phyloP scores from a whole-genome alignment of 2,113 vertebrate genomes.

The Grallaria varia region DNA sequence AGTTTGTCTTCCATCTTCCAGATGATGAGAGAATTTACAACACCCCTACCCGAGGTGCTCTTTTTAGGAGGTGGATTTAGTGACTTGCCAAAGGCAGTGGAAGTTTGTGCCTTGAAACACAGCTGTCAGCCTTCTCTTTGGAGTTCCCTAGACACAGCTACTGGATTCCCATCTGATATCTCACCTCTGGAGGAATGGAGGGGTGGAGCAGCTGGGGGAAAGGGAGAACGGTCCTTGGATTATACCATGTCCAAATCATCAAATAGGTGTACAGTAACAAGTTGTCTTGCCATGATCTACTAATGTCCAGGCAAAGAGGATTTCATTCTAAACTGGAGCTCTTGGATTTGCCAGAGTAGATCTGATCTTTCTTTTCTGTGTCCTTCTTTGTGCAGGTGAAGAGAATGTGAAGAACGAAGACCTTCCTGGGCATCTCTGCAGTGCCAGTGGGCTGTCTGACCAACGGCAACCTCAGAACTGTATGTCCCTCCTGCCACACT shows the following conservation, averaged over 20 bases:
- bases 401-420: constrained; percentile 19
- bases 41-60: rapidly evolving
- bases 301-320: not conserved
- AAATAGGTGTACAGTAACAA: not conserved
- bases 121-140: not conserved
- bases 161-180: not conserved
- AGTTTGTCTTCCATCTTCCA: not conserved
- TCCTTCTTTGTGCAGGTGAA: constrained; percentile 54
- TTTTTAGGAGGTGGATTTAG: not conserved
- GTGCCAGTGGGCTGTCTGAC: not conserved
- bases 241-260: not conserved
- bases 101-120: not conserved
- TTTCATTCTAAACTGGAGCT: not conserved
- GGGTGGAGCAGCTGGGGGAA: not conserved
- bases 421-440: not conserved
- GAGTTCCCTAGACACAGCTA: not conserved
- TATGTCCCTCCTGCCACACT: constrained; percentile 59
- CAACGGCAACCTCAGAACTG: constrained; percentile 34
- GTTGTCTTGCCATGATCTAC: not conserved
- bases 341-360: not conserved
- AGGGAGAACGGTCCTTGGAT: not conserved
- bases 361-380: not conserved
- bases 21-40: not conserved
- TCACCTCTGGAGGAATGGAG: not conserved
- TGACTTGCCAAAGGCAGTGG: not conserved